Evolutionary conservation across 2,797 vertebrate species (phyloP).

Genomic region (Acipenser oxyrinchus): DNA sequence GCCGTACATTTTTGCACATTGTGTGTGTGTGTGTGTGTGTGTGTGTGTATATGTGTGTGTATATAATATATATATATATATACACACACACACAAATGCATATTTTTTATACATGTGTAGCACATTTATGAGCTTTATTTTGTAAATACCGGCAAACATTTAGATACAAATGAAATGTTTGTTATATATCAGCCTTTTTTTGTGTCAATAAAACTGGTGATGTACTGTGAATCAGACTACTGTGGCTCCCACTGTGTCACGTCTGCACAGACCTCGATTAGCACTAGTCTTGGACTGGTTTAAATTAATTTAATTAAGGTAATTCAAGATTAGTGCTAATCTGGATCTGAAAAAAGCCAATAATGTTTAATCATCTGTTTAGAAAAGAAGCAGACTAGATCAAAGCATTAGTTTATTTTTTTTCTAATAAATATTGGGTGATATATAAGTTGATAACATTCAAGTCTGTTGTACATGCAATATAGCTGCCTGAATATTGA

Average conservation of each 20-base stretch:
- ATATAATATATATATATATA: constrained; percentile 44
- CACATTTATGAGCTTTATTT: constrained; percentile 81
- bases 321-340: too few relatives aligned
- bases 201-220: constrained; percentile 77
- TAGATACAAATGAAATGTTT: constrained; percentile 64
- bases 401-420: too few relatives aligned
- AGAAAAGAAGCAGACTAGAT: too few relatives aligned
- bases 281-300: too few relatives aligned
- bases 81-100: too few relatives aligned
- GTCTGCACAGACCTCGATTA: neutral
- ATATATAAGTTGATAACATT: too few relatives aligned
- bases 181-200: constrained; percentile 77
- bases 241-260: neutral
- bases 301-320: too few relatives aligned
- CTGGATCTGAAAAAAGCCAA: too few relatives aligned
- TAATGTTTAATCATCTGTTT: too few relatives aligned
- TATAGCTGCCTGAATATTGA: too few relatives aligned
- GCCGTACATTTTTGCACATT: constrained; percentile 97
- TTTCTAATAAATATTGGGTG: too few relatives aligned
- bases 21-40: constrained; percentile 86
- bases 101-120: constrained; percentile 89
- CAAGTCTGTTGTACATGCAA: too few relatives aligned
- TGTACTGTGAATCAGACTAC: constrained; percentile 54
- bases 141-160: constrained; percentile 83
- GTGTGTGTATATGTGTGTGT: constrained; percentile 82